Evolutionary conservation across 2,113 vertebrate species (phyloP).

Genomic region (Antennarius striatus): DNA sequence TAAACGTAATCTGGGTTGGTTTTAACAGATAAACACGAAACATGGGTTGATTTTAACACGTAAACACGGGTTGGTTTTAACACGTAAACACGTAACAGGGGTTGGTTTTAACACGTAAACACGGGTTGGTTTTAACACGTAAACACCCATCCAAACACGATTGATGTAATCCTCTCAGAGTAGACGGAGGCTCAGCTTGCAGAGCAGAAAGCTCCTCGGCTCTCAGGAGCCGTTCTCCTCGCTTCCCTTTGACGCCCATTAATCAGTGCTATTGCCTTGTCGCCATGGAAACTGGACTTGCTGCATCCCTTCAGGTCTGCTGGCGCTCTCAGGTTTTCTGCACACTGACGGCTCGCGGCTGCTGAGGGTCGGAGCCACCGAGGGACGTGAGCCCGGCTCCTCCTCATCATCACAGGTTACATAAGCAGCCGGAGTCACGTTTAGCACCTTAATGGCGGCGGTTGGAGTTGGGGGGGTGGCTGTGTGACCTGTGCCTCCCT

Average conservation of each 20-base stretch:
- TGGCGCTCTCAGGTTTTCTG: neutral
- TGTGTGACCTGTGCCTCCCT: constrained; percentile 26
- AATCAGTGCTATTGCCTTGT: constrained; percentile 78
- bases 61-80: no score
- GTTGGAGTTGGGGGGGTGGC: neutral
- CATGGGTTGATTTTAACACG: no score
- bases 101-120: no score
- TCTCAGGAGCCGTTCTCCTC: no score
- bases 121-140: no score
- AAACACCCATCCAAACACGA: no score
- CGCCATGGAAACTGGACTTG: constrained; percentile 83
- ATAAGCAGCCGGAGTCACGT: constrained; percentile 42
- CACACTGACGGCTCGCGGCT: constrained; percentile 58
- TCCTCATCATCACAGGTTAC: constrained; percentile 41
- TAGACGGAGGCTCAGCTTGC: no score
- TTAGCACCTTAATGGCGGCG: neutral
- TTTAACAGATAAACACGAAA: no score
- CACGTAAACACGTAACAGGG: no score
- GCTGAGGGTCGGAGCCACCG: constrained; percentile 46
- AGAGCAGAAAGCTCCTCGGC: no score
- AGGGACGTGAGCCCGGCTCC: constrained; percentile 14
- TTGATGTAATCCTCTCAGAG: no score
- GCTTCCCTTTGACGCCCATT: constrained; percentile 41
- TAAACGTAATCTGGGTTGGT: no score
- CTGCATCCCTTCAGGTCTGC: constrained; percentile 69